A percentile compares a stretch with the other conserved stretches of the same genome.
Conservation (phyloP, 2,797 vertebrate species). For the Urocyon cinereoargenteus region DNA sequence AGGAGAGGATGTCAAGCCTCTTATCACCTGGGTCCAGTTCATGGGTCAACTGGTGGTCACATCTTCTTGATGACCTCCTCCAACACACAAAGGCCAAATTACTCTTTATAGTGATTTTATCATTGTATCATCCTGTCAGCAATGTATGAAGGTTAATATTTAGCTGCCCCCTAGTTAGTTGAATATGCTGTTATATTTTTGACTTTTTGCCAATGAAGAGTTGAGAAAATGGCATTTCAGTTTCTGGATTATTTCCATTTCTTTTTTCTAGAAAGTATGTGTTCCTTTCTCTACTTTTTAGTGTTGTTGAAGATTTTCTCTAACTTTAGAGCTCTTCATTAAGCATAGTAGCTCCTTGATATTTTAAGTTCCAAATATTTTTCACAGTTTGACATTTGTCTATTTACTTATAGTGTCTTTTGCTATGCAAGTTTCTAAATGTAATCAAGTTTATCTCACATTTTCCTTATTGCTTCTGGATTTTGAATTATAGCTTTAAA, state of each 20-base stretch:
- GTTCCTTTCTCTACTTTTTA: not conserved
- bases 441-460: not conserved
- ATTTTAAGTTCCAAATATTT: slow-evolving; percentile 5
- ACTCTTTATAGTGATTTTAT: not conserved
- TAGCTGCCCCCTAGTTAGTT: not conserved
- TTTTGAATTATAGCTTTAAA: slow-evolving; percentile 2
- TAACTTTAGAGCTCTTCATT: not conserved
- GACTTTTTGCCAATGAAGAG: not conserved
- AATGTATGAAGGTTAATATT: not conserved
- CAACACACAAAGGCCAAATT: not conserved
- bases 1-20: not conserved
- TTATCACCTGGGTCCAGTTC: not conserved
- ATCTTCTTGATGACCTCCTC: not conserved
- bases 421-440: not conserved
- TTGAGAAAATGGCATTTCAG: not conserved
- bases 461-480: not conserved
- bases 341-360: not conserved
- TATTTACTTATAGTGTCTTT: not conserved
- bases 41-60: not conserved
- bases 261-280: not conserved
- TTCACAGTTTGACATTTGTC: not conserved
- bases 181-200: not conserved
- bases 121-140: not conserved
- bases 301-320: not conserved
- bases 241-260: not conserved